Percentiles rank a stretch among this genome's conserved stretches.
phyloP scores from a whole-genome alignment of 2,888 invertebrate species.

The Acholoe squamosa region DNA sequence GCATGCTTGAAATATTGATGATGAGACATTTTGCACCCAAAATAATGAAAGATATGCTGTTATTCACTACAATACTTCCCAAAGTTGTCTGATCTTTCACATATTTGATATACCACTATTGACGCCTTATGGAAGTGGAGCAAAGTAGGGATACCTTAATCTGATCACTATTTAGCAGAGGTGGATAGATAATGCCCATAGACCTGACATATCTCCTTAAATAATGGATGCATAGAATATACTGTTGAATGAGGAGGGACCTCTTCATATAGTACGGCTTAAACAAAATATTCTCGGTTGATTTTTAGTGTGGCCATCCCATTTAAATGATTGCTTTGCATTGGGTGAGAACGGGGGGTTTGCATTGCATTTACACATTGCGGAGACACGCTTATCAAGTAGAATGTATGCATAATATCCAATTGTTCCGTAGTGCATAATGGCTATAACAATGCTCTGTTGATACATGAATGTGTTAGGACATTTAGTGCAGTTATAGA shows the following conservation, averaged over 20 bases:
- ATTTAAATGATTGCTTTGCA: no score
- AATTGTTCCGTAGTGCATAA: no score
- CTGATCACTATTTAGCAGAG: not conserved
- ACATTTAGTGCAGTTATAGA: no score
- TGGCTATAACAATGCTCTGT: no score
- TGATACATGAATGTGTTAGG: no score
- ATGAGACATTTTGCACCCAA: not conserved
- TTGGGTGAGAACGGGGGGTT: no score
- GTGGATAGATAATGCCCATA: not conserved
- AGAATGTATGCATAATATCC: no score
- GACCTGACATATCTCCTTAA: not conserved
- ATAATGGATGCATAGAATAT: not conserved
- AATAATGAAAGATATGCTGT: not conserved
- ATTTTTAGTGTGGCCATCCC: no score
- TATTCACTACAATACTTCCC: not conserved
- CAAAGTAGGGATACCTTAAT: not conserved
- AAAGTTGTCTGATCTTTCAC: not conserved
- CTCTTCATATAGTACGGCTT: not conserved
- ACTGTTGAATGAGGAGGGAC: not conserved
- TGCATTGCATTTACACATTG: no score
- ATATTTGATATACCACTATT: not conserved
- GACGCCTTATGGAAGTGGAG: not conserved
- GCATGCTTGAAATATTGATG: not conserved
- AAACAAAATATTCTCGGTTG: not conserved
- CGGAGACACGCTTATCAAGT: no score